Base-by-base conservation (phyloP, 2,888 invertebrate species). In the Noctua janthina region DNA sequence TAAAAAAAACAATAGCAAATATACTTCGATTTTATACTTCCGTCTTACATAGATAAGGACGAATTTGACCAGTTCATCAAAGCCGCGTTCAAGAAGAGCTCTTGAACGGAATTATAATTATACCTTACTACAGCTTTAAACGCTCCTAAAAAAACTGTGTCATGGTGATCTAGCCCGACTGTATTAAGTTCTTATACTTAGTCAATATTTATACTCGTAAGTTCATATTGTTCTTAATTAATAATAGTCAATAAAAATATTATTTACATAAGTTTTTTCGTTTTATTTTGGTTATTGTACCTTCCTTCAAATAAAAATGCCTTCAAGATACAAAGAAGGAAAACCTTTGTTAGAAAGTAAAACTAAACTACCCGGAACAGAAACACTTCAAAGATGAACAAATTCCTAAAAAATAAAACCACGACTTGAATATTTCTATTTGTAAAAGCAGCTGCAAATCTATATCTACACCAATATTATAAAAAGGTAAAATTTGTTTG, bases 191-290 rank as follows among this genome's bases (percentile, higher is more conserved):
- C 78, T 87, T 81, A 78, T 79, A 73, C 59, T 91, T 90, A 91
- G 90, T 91, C 90, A 91, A 90, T 91, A 91, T 91, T 91, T 91
- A 89, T 85, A 86, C 64, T 83, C 73, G 80, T 92, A 93, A 92
- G 91, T 91, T 90, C 87, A 87, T 93, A 91, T 89, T 93, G 90
- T 91, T 90, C 86, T 91, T 90, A 91, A 89, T 91, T 90, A 91
- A 89, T 91, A 84, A 91, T 92, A 93, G 92, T 87, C 84, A 93
- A 92, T 93, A 93, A 93, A 93, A 86, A 87, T 88, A 87, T 86
- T 85, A 88, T 87, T 89, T 87, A 89, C 85, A 82, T 88, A 84
- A 72, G 67, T 54, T 79, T 76, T 76, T 74, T 49, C 1, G 15
- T 81, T 76, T 81, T 0, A 76, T 15, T 82, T 56, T 13, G 1